Evolutionary conservation across 2,797 vertebrate genomes (phyloP).

Genomic region (Cynopterus sphinx): DNA sequence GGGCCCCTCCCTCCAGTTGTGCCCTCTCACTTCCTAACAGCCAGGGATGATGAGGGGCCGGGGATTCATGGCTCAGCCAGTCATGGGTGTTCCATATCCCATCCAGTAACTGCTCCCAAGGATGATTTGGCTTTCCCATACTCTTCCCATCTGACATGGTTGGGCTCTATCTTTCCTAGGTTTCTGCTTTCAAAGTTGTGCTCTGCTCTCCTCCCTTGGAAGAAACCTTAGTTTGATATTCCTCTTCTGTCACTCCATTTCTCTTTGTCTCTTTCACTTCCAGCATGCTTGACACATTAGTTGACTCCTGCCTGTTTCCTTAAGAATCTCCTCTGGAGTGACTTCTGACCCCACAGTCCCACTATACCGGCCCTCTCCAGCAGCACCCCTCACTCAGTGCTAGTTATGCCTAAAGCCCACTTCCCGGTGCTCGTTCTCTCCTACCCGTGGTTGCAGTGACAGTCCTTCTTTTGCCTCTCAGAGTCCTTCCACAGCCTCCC

Average conservation of each 20-base stretch:
- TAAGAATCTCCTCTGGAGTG: neutral
- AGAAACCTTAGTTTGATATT: neutral
- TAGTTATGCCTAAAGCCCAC: neutral
- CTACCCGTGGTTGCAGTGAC: neutral
- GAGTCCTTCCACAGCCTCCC: neutral
- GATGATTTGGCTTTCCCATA: neutral
- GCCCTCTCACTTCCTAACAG: neutral
- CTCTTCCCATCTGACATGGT: neutral
- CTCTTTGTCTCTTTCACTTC: neutral
- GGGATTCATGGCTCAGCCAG: neutral
- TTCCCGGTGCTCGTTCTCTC: neutral
- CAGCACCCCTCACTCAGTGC: neutral
- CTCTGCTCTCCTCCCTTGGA: neutral
- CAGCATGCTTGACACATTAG: neutral
- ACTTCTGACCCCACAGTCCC: neutral
- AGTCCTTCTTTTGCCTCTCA: neutral
- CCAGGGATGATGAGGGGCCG: neutral
- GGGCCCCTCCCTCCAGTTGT: neutral
- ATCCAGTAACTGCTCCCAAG: neutral
- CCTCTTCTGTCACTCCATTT: neutral
- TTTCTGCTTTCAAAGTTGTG: neutral
- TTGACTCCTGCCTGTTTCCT: neutral
- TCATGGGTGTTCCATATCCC: neutral
- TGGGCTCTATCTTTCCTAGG: neutral
- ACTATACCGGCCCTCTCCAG: neutral